Evolutionary conservation across 2,113 vertebrate species (phyloP).

Genomic region (Aegotheles bennettii): DNA sequence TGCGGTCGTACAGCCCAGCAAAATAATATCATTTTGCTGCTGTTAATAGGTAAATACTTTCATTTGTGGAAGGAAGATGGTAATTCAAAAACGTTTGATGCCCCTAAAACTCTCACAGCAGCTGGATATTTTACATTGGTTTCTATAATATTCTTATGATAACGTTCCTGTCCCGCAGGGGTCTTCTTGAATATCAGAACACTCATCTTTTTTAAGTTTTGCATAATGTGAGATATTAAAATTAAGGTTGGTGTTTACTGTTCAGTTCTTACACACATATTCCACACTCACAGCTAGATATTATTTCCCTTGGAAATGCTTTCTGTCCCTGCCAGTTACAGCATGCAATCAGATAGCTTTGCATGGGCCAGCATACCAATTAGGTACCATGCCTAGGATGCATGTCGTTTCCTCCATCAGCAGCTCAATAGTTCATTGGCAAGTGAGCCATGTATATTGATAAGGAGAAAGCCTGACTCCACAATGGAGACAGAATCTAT

Average conservation of each 20-base stretch:
- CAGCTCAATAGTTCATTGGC: slow-evolving; percentile 51
- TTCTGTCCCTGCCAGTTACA: slow-evolving; percentile 69
- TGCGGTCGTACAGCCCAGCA: not conserved
- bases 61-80: slow-evolving; percentile 66
- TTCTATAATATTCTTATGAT: slow-evolving; percentile 56
- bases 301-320: slow-evolving; percentile 76
- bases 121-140: slow-evolving; percentile 65
- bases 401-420: slow-evolving; percentile 11
- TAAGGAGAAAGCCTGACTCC: slow-evolving; percentile 38
- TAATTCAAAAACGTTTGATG: slow-evolving; percentile 52
- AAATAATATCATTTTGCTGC: slow-evolving; percentile 51
- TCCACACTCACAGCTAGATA: slow-evolving; percentile 70
- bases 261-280: slow-evolving; percentile 66
- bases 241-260: slow-evolving; percentile 74
- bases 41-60: slow-evolving; percentile 74
- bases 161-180: slow-evolving; percentile 33
- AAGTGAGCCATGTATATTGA: slow-evolving; percentile 45
- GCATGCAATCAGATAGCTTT: slow-evolving; percentile 74
- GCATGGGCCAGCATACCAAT: slow-evolving; percentile 75
- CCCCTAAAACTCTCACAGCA: slow-evolving; percentile 48
- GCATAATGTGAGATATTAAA: slow-evolving; percentile 72
- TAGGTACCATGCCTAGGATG: slow-evolving; percentile 58
- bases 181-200: slow-evolving; percentile 51
- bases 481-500: slow-evolving; percentile 41
- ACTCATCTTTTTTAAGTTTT: slow-evolving; percentile 69